Base-by-base conservation (phyloP, 2,888 invertebrate species). In the Callosobruchus maculatus region DNA sequence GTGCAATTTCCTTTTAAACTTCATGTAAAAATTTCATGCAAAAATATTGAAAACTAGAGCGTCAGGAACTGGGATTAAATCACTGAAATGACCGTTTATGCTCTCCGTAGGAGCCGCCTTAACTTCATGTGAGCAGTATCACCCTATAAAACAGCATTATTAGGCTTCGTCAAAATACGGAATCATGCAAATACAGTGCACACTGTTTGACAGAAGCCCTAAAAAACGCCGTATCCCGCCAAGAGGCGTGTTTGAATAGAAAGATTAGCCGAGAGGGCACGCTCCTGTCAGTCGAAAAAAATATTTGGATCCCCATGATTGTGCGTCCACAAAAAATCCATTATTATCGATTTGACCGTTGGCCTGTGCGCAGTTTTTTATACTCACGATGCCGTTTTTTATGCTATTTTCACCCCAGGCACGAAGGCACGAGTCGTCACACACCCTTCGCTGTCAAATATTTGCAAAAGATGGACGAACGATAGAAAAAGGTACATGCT, bases 311-410 rank as follows among this genome's bases (percentile, higher is more conserved):
- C 84, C 82, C 82, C 76, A 72, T 71, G 73, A 80, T 82, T 79
- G 77, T 77, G 70, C 70, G 68, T 31, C 70, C 71, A 73, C 74
- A 82, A 83, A 82, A 83, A 82, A 80, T 70, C 78, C 67, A 26
- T 70, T 77, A 78, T 79, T 79, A 83, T 81, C 74, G 80, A 81
- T 83, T 82, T 84, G 85, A 85, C 85, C 85, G 85, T 83, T 84
- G 85, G 83, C 85, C 85, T 79, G 78, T 76, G 74, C 71, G 74
- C 78, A 78, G 78, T 84, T 84, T 84, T 83, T 84, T 82, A 81
- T 82, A 7, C 26, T 74, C 76, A 71, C 73, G 77, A 80, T 81
- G 81, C 1, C 49, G 49, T 49, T 49, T 49, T 49, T 49, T 49
- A 13, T 18, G 49, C 18, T 1, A 49, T 13, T 49, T 18, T 49